Percentiles rank a stretch among this genome's conserved stretches.
Conservation (phyloP, 2,888 invertebrate species). For the Hirtodrosophila cameraria region DNA sequence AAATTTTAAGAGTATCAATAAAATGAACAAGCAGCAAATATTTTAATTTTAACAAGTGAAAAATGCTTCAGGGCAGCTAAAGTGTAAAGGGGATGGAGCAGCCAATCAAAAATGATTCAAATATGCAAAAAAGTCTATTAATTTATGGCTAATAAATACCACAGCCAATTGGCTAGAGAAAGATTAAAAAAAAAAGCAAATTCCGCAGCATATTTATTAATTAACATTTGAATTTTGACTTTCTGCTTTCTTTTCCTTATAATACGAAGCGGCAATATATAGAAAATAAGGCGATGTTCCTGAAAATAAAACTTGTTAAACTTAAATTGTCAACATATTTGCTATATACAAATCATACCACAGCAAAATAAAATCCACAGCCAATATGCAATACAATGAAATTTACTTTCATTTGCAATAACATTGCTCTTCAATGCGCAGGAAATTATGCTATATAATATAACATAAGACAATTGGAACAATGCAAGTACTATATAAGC, state of each 20-base stretch:
- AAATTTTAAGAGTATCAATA: slow-evolving; percentile 6
- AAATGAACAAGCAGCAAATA: slow-evolving; percentile 21
- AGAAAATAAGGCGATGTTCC: slow-evolving; percentile 7
- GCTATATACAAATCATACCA: slow-evolving; percentile 7
- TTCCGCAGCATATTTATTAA: slow-evolving; percentile 16
- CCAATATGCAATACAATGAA: slow-evolving; percentile 28
- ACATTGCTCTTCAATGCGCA: slow-evolving; percentile 1
- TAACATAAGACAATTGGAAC: background rate
- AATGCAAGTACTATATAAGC: slow-evolving; percentile 1
- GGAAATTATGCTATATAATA: slow-evolving; percentile 11
- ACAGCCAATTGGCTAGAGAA: background rate
- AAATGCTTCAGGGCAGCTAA: slow-evolving; percentile 8
- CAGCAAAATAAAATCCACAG: background rate
- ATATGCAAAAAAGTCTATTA: slow-evolving; percentile 12
- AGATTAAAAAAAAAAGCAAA: slow-evolving; percentile 6
- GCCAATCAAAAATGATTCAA: slow-evolving; percentile 5
- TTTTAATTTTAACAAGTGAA: slow-evolving; percentile 16
- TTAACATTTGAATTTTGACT: background rate
- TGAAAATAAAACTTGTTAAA: background rate
- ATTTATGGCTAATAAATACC: background rate
- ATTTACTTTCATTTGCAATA: slow-evolving; percentile 5
- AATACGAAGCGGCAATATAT: slow-evolving; percentile 17
- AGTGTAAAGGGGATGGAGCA: background rate
- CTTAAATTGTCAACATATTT: background rate
- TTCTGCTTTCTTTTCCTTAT: background rate